Evolutionary conservation across 2,113 vertebrate genomes (phyloP).

Genomic region (Melanostigma gelatinosum): DNA sequence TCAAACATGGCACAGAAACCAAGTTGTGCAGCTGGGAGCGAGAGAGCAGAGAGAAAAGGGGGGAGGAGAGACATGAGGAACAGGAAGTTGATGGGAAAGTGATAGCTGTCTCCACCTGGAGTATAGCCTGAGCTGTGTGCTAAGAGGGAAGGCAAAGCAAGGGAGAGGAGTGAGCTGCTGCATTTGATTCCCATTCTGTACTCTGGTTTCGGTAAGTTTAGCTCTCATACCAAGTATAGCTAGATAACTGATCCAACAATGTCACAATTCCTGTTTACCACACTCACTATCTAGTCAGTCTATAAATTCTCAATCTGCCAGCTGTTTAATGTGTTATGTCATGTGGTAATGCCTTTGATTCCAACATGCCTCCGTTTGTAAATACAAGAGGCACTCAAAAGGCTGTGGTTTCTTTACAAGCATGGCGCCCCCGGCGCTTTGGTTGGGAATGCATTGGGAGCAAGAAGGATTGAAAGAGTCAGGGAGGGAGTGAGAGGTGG

Average conservation of each 20-base stretch:
- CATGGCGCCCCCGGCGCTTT: constrained; percentile 91
- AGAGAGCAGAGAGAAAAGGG: constrained; percentile 62
- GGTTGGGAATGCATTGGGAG: constrained; percentile 85
- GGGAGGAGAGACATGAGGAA: constrained; percentile 73
- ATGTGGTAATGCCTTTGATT: constrained; percentile 99
- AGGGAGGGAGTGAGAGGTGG: constrained; percentile 75
- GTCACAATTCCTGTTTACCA: constrained; percentile 83
- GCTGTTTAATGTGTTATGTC: constrained; percentile 99
- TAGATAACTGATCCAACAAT: constrained; percentile 83
- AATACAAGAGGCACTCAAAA: constrained; percentile 98
- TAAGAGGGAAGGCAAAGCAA: constrained; percentile 62
- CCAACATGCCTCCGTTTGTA: constrained; percentile 98
- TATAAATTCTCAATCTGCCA: constrained; percentile 95
- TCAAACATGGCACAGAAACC: constrained; percentile 67
- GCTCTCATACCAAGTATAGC: constrained; percentile 59
- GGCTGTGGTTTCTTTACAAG: constrained; percentile 96
- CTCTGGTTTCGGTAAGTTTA: constrained; percentile 79
- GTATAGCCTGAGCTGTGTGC: constrained; percentile 71
- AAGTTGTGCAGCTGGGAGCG: constrained; percentile 70
- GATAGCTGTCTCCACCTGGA: constrained; percentile 82
- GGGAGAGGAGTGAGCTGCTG: constrained; percentile 71
- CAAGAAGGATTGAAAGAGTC: constrained; percentile 72
- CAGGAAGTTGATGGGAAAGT: constrained; percentile 82
- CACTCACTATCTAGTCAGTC: constrained; percentile 87
- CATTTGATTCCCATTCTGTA: constrained; percentile 66